Evolutionary conservation across 2,113 vertebrate species (phyloP).

Genomic region (Neogale vison): DNA sequence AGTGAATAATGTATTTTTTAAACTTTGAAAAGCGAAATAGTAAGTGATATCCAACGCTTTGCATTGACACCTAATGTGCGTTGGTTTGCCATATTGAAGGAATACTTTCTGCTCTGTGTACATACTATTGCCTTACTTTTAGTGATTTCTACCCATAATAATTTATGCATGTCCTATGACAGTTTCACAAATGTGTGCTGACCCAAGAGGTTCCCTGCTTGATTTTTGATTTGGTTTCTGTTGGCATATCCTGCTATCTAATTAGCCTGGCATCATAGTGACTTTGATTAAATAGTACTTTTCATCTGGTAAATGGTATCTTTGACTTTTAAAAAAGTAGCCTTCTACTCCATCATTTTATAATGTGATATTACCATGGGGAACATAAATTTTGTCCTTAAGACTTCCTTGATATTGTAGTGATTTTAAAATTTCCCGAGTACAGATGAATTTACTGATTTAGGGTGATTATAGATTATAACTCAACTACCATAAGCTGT

Average conservation of each 20-base stretch:
- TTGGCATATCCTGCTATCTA: neutral
- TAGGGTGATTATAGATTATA: neutral
- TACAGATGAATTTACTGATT: neutral
- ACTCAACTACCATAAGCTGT: neutral
- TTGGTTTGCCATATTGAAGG: neutral
- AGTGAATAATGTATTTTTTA: neutral
- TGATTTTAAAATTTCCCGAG: slow-evolving; percentile 11
- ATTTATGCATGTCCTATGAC: neutral
- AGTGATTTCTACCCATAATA: neutral
- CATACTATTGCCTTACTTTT: neutral
- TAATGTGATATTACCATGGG: neutral
- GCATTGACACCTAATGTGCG: neutral
- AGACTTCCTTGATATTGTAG: neutral
- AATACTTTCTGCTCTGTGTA: neutral
- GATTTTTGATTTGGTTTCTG: neutral
- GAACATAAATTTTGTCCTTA: neutral
- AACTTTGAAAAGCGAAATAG: neutral
- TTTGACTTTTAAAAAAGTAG: neutral
- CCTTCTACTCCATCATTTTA: neutral
- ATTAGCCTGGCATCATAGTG: neutral
- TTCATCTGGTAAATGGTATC: neutral
- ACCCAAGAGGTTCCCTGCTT: neutral
- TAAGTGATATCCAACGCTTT: neutral
- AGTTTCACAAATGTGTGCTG: neutral
- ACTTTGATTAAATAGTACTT: neutral